Base-by-base conservation (phyloP, 1,140 invertebrate genomes). In the Microplitis demolitor region DNA sequence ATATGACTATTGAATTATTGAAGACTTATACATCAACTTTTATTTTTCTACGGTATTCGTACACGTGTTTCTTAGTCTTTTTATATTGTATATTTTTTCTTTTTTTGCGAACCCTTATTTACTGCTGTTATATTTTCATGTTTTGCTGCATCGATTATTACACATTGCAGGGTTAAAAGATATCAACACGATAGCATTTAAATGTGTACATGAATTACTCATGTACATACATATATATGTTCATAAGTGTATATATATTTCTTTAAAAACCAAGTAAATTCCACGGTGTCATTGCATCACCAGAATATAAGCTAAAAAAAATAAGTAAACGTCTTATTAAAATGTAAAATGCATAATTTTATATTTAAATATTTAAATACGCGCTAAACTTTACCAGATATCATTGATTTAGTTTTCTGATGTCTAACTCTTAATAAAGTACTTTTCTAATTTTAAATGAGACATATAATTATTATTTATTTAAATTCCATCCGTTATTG, bases 141-240 rank as follows among this genome's bases (percentile, higher is more conserved):
- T 64, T 14, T 16, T 50, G 45, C 62, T 64, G 50, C 66, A 67
- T 67, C 66, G 51, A 67, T 67, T 67, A 67, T 67, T 67, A 50
- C 51, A 53, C 66, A 35, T 66, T 24, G 51, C 50, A n/a, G 63
- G 66, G 50, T 54, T 54, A 45, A 8, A 4, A 31, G 66, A 33
- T 45, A 53, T 67, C 34, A 34, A 24, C 31, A 24, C 50, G 66
- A 67, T 67, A 66, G 39, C 63, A 54, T 67, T 67, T 50, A 8
- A 53, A 34, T 50, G 66, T 54, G 24, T 54, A 16, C 39, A 39
- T 31, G 13, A 11, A 39, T 11, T 6, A 35, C 53, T 13, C 16
- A 56, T 45, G 6, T 11, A 56, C 4, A 13, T n/a, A 9, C 16
- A 56, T 45, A 45, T 11, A 56, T 14, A 13, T n/a, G 33, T 24